Evolutionary conservation across 2,113 vertebrate genomes (phyloP).

Genomic region (Rutilus rutilus): DNA sequence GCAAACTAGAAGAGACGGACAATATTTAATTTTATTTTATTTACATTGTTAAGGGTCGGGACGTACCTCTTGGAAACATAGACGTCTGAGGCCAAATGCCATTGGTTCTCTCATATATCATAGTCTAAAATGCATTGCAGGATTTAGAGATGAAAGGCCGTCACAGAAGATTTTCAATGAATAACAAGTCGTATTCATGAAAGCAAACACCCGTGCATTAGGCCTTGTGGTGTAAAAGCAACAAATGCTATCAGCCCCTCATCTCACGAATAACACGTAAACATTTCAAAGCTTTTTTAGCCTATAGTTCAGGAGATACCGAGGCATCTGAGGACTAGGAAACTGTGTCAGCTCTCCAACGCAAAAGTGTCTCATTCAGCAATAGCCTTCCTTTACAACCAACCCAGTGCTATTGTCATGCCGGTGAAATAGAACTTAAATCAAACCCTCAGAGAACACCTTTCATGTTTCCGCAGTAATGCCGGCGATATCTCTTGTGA

Average conservation of each 20-base stretch:
- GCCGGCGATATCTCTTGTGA: background rate
- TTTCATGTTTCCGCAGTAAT: constrained; percentile 29
- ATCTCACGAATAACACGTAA: background rate
- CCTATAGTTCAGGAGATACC: background rate
- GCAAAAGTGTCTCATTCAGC: background rate
- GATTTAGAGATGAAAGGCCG: background rate
- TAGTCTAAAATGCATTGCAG: background rate
- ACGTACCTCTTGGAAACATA: background rate
- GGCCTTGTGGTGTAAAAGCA: background rate
- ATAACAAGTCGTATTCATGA: background rate
- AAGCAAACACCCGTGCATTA: background rate
- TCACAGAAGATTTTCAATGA: background rate
- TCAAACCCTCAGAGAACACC: constrained; percentile 26
- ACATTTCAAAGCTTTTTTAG: constrained; percentile 6
- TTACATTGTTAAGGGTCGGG: background rate
- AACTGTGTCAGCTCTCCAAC: constrained; percentile 21
- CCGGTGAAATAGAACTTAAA: constrained; percentile 17
- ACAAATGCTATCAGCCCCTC: background rate
- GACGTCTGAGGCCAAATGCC: background rate
- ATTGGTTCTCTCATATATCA: background rate
- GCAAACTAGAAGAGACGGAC: background rate
- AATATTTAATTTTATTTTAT: background rate
- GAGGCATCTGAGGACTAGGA: background rate
- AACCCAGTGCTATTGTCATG: background rate
- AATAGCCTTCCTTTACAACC: background rate